Evolutionary conservation across 2,113 vertebrate genomes (phyloP).

Genomic region (Taurulus bubalis): DNA sequence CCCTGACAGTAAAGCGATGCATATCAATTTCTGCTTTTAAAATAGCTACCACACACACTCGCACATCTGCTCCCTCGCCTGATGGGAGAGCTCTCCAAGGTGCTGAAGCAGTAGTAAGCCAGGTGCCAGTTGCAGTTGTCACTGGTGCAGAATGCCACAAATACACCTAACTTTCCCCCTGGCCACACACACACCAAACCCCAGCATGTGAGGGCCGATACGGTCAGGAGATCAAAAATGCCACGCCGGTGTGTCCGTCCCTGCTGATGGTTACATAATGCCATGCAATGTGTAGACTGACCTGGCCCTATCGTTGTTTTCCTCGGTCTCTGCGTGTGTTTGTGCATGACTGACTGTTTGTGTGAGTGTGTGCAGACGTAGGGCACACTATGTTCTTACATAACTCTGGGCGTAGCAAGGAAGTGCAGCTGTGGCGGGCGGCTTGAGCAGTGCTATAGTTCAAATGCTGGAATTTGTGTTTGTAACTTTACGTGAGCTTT

Average conservation of each 20-base stretch:
- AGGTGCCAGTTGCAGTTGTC: constrained; percentile 52
- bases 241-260: neutral
- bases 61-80: neutral
- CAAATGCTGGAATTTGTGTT: constrained; percentile 1
- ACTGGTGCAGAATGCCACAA: constrained; percentile 48
- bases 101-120: constrained; percentile 70
- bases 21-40: constrained; percentile 28
- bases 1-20: neutral
- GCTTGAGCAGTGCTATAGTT: constrained; percentile 33
- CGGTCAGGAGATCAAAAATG: constrained; percentile 14
- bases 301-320: constrained; percentile 24
- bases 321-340: constrained; percentile 24
- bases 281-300: constrained; percentile 24
- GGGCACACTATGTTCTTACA: constrained; percentile 41
- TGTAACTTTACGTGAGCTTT: constrained; percentile 6
- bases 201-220: neutral
- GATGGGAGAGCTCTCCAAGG: constrained; percentile 69
- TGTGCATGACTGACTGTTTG: constrained; percentile 7
- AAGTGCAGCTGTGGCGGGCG: constrained; percentile 29
- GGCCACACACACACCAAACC: constrained; percentile 5
- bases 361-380: constrained; percentile 12
- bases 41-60: neutral
- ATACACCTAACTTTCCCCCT: neutral
- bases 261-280: constrained; percentile 35
- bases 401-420: neutral